phyloP scores from a whole-genome alignment of 2,888 invertebrate genomes.

The Drosophila austrosaltans region DNA sequence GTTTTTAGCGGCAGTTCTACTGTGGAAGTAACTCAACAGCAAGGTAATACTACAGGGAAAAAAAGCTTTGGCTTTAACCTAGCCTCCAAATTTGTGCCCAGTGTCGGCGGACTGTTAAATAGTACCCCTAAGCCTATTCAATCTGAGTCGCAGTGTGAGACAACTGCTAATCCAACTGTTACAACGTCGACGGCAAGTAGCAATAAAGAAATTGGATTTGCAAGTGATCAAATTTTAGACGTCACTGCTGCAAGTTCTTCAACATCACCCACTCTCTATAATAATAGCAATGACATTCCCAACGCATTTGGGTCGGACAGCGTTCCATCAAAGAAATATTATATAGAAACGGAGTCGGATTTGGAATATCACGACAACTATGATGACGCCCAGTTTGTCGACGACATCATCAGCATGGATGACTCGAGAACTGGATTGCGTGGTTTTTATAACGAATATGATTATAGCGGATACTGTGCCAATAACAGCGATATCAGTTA shows the following conservation, averaged over 20 bases:
- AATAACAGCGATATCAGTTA: constrained; percentile 23
- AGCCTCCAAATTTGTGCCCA: constrained; percentile 80
- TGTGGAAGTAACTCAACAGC: constrained; percentile 35
- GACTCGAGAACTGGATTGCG: constrained; percentile 12
- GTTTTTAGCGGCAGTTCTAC: constrained; percentile 70
- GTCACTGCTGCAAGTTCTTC: constrained; percentile 22
- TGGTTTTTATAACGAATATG: constrained; percentile 69
- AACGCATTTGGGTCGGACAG: not conserved
- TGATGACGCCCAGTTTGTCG: constrained; percentile 27
- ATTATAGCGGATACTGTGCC: constrained; percentile 67
- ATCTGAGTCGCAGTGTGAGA: constrained; percentile 23
- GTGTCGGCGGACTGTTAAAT: constrained; percentile 70
- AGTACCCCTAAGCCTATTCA: constrained; percentile 34
- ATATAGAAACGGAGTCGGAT: constrained; percentile 14
- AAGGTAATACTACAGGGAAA: constrained; percentile 40
- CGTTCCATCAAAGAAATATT: constrained; percentile 11
- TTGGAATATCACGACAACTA: constrained; percentile 28
- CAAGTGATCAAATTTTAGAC: not conserved
- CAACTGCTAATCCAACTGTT: constrained; percentile 15
- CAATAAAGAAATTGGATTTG: not conserved
- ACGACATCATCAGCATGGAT: constrained; percentile 25
- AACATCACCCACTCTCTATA: constrained; percentile 8
- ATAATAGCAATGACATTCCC: not conserved
- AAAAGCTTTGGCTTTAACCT: constrained; percentile 77
- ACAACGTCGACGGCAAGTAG: constrained; percentile 4